Evolutionary conservation across 2,797 vertebrate species (phyloP), one percentile per base, ranked within the genome.

Genomic region (Chaenodraco wilsoni): DNA sequence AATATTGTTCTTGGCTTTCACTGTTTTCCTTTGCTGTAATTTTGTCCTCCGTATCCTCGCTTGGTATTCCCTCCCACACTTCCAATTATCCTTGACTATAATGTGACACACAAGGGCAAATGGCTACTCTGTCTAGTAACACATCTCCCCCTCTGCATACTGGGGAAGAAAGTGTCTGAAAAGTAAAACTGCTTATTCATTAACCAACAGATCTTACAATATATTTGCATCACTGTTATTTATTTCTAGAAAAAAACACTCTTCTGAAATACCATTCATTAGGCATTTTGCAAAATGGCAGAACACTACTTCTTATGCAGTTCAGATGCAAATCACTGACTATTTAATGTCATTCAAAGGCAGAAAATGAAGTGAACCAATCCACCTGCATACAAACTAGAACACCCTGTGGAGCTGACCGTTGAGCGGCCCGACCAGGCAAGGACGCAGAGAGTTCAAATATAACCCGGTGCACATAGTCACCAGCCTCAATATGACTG

Each of bases 81-180:
- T 92, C 85, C 92, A 94, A 94, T 95, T 92, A 94, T 86, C 89
- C 89, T 85, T 91, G 93, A 93, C 90, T 75, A 89, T 93, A 93
- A 94, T 94, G 89, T 91, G 91, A 91, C 91, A 91, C 87, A 84
- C 91, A 93, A 94, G 90, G 91, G 89, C 90, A 93, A 93, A 87
- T 48, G 57, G 82, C 82, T 65, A 72, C 85, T 89, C 83, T 49
- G 73, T 82, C 84, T 74, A 65, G 74, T 81, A 84, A 85, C 82
- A 60, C 76, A 87, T 87, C 82, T 84, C 46, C 74, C 67, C 63
- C 65, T 55, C 59, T 65, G 52, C 27, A 49, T 45, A 50, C 4
- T 13, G 44, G 62, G n/a, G 15, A 54, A 79, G 7, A 67, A 74
- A 52, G 16, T 31, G 56, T 57, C 58, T 70, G 2, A 12, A 56